Base-by-base conservation (phyloP, 2,113 vertebrate genomes). In the Campylomormyrus numenius region DNA sequence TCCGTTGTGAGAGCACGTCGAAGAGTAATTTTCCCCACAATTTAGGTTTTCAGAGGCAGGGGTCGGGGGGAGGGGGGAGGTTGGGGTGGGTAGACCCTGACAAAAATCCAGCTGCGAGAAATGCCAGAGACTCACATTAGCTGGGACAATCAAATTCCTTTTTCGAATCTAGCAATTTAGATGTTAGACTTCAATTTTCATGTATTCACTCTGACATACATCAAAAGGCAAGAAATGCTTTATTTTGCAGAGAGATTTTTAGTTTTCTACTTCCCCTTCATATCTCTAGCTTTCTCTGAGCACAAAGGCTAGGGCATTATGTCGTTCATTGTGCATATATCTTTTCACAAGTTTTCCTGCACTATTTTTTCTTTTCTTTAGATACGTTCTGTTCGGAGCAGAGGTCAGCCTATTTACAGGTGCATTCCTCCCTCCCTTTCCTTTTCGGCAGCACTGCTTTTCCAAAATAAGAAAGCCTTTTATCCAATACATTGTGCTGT, bases 31-130 rank as follows among this genome's bases (percentile, higher is more conserved):
- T 93, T 91, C 90, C 90, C 90, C 91, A 90, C 92, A 91, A 90
- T 93, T 89, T 91, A 88, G 86, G 90, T 49, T 8, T 88, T 52
- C 27, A 27, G 85, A 70, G 62, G 62, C 62, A 70, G 62, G 58
- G 27, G 62, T 27, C 10, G 58, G 58, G 58, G 58, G 24, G 3
- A 27, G 35, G 66, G 21, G 56, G 56, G 5, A 15, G 70, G 15
- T 77, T 35, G 86, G 31, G 80, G 62, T 48, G 74, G 70, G 31
- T 39, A 24, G 83, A 77, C 58, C 46, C 77, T 87, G 87, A 89
- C 90, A 84, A 91, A 92, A 92, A 90, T 92, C 92, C 93, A 94
- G 93, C 93, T 91, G 91, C 90, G 88, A 62, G 80, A 77, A 88
- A 91, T 91, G 85, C 89, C 88, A 87, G 77, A 86, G 42, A 87